A percentile compares a stretch with the other conserved stretches of the same genome.
Evolutionary conservation across 2,888 invertebrate genomes (phyloP).

Genomic region (Lycaena phlaeas): DNA sequence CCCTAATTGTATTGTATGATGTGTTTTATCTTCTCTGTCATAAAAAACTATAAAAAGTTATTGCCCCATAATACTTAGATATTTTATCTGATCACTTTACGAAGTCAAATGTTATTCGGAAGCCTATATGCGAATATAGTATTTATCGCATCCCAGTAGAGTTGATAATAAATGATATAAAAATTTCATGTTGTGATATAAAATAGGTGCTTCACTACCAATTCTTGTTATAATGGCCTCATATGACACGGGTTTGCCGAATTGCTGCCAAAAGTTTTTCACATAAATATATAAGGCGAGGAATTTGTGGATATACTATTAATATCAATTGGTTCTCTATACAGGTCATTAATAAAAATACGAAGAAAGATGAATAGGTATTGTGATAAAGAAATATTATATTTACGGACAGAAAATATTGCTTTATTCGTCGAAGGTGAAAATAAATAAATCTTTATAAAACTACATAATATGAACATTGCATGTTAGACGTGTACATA

Average conservation of each 20-base stretch:
- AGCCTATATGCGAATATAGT: not conserved
- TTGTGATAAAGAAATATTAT: not conserved
- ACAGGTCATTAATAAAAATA: not conserved
- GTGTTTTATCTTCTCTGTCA: constrained; percentile 3
- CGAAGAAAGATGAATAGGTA: not conserved
- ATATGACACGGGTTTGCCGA: not conserved
- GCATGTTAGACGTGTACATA: too few relatives aligned
- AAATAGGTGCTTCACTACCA: not conserved
- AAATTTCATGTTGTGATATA: not conserved
- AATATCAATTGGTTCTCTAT: not conserved
- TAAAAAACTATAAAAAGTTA: constrained; percentile 8
- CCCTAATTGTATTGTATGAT: not conserved
- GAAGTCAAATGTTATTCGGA: not conserved
- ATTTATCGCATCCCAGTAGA: not conserved
- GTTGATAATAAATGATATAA: not conserved
- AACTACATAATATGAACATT: too few relatives aligned
- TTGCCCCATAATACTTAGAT: constrained; percentile 1
- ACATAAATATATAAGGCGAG: not conserved
- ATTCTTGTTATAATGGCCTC: not conserved
- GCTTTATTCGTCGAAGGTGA: too few relatives aligned
- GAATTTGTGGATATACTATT: not conserved
- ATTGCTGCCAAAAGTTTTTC: not conserved
- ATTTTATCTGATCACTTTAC: constrained; percentile 5
- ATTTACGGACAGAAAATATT: too few relatives aligned
- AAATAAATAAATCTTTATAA: too few relatives aligned